Conservation (phyloP, 2,888 invertebrate genomes). For the Polymixis flavicincta region DNA sequence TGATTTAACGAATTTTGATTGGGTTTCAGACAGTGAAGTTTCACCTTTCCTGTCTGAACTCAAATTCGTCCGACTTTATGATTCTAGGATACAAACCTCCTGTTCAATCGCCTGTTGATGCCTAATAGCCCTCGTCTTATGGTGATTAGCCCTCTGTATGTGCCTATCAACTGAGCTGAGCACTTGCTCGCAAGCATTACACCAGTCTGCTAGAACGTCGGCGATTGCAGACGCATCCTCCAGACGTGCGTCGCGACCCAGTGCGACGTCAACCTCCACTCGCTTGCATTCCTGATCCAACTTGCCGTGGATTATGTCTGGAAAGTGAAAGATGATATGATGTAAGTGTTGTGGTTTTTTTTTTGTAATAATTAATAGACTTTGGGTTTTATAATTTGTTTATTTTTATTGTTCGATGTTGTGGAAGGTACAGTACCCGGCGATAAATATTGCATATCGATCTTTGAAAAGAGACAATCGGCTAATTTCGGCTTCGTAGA, state of each 20-base stretch:
- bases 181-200: conserved; percentile 96
- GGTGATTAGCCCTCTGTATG: conserved; percentile 95
- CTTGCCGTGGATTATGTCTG: conserved; percentile 98
- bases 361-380: too few species aligned
- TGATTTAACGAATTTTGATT: background rate
- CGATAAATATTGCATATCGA: too few species aligned
- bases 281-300: conserved; percentile 98
- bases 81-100: conserved; percentile 91
- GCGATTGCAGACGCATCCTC: conserved; percentile 96
- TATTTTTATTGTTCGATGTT: too few species aligned
- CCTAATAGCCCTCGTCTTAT: conserved; percentile 95
- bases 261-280: conserved; percentile 97
- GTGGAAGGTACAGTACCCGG: too few species aligned
- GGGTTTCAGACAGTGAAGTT: background rate
- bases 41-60: background rate
- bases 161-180: conserved; percentile 97
- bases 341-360: background rate
- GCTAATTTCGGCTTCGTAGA: too few species aligned
- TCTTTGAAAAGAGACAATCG: too few species aligned
- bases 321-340: conserved; percentile 53
- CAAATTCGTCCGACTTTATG: background rate
- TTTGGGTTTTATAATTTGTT: too few species aligned
- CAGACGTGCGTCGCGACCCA: conserved; percentile 97
- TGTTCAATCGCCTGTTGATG: conserved; percentile 96
- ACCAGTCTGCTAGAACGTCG: conserved; percentile 96